phyloP scores from a whole-genome alignment of 2,113 vertebrate genomes.

The Eulemur rufifrons region DNA sequence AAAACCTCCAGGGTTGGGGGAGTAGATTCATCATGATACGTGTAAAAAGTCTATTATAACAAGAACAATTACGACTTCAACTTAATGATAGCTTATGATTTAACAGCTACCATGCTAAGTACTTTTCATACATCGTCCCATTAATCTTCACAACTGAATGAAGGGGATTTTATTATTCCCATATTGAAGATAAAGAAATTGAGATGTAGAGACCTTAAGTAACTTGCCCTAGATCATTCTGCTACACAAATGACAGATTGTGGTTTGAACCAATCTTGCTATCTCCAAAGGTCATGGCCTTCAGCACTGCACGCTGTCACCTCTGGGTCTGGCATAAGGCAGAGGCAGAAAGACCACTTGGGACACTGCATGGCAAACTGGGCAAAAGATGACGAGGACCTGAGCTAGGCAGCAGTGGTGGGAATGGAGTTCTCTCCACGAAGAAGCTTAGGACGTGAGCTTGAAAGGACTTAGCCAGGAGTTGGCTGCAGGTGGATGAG shows the following conservation, averaged over 20 bases:
- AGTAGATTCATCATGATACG: not conserved
- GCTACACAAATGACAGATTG: not conserved
- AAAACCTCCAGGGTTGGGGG: not conserved
- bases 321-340: not conserved
- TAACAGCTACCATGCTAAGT: not conserved
- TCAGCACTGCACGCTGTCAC: not conserved
- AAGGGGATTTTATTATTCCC: not conserved
- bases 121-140: not conserved
- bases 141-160: not conserved
- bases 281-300: not conserved
- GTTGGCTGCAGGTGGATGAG: not conserved
- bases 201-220: not conserved
- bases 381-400: not conserved
- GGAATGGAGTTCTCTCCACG: not conserved
- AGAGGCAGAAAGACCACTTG: not conserved
- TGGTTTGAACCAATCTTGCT: not conserved
- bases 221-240: not conserved
- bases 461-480: not conserved
- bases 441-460: not conserved
- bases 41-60: not conserved
- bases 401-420: not conserved
- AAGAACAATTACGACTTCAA: slow-evolving; percentile 8
- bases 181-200: slow-evolving; percentile 19
- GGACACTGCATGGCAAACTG: not conserved
- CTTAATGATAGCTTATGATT: not conserved